A percentile compares a stretch with the other conserved stretches of the same genome.
Evolutionary conservation across 2,113 vertebrate genomes (phyloP).

Genomic region (Mugil cephalus): DNA sequence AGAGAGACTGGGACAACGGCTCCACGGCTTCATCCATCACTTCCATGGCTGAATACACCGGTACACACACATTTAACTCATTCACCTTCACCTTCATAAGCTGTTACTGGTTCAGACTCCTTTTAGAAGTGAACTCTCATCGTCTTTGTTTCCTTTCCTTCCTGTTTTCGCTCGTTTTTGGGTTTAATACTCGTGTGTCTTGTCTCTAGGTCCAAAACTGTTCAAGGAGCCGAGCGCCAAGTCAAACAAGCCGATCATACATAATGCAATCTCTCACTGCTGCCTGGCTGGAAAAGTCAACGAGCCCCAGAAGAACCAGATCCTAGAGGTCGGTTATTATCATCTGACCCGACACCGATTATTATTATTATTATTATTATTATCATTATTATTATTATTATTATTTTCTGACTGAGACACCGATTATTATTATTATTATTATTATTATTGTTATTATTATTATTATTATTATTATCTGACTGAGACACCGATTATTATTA

Average conservation of each 20-base stretch:
- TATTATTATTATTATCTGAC: no score
- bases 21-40: constrained; percentile 96
- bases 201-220: constrained; percentile 89
- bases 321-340: constrained; percentile 92
- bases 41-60: constrained; percentile 96
- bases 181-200: background rate
- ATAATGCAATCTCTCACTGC: constrained; percentile 96
- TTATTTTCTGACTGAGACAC: no score
- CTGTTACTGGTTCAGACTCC: no score
- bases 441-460: no score
- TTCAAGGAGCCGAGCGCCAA: constrained; percentile 98
- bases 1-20: constrained; percentile 97
- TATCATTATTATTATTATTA: no score
- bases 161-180: background rate
- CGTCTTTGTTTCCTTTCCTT: background rate
- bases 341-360: no score
- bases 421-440: no score
- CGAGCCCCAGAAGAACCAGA: constrained; percentile 94
- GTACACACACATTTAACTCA: constrained; percentile 67
- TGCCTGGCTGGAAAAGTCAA: constrained; percentile 98
- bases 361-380: no score
- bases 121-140: no score
- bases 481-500: no score
- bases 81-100: no score
- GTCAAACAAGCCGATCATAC: constrained; percentile 96